phyloP scores from a whole-genome alignment of 2,888 invertebrate genomes.

The Icerya purchasi region DNA sequence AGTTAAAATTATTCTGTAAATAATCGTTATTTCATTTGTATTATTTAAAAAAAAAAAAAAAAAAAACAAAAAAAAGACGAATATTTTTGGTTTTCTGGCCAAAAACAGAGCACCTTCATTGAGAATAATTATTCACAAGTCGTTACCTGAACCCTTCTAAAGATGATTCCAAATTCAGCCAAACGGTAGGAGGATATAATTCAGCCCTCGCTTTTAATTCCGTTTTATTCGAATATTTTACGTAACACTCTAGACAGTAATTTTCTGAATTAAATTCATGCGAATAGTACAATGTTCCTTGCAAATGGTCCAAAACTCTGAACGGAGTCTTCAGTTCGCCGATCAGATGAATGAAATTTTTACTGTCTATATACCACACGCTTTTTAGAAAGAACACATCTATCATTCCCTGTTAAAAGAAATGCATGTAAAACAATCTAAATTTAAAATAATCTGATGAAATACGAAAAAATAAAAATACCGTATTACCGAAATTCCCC shows the following conservation, averaged over 20 bases:
- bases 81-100: too few species aligned
- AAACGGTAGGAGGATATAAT: conserved; percentile 15
- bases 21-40: too few species aligned
- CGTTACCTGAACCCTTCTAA: conserved; percentile 18
- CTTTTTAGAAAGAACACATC: conserved; percentile 21
- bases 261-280: conserved; percentile 18
- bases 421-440: too few species aligned
- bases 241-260: conserved; percentile 18
- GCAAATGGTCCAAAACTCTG: conserved; percentile 23
- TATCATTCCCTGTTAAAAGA: conserved; percentile 18
- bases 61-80: too few species aligned
- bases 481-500: conserved; percentile 24
- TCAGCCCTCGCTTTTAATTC: conserved; percentile 18
- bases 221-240: conserved; percentile 18
- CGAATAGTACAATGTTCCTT: conserved; percentile 21
- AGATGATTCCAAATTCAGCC: conserved; percentile 18
- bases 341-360: conserved; percentile 21
- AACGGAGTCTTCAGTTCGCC: conserved; percentile 25
- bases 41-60: too few species aligned
- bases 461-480: background rate
- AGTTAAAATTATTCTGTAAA: too few species aligned
- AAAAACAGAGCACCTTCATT: too few species aligned
- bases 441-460: conserved; percentile 5
- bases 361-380: conserved; percentile 23
- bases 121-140: too few species aligned